Percentiles rank a stretch among this genome's conserved stretches.
phyloP scores from a whole-genome alignment of 2,888 invertebrate species.

The Mesorhabditis spiculigera region DNA sequence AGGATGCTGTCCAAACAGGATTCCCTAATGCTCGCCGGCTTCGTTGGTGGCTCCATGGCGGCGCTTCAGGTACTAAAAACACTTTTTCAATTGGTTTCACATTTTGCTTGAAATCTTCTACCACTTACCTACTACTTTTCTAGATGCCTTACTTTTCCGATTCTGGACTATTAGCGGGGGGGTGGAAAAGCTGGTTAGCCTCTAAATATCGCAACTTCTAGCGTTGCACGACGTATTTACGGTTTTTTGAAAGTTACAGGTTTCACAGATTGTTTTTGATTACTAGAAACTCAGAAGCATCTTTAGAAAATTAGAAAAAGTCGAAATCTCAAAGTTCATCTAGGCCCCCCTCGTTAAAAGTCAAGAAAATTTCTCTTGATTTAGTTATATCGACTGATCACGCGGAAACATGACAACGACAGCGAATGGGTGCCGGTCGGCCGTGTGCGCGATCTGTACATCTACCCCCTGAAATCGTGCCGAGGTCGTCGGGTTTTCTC shows the following conservation, averaged over 20 bases:
- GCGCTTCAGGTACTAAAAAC: background rate
- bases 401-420: conserved; percentile 12
- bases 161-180: too few relatives aligned
- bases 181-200: too few relatives aligned
- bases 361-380: background rate
- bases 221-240: too few relatives aligned
- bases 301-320: background rate
- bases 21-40: background rate
- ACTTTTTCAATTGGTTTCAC: too few relatives aligned
- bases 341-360: too few relatives aligned
- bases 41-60: background rate
- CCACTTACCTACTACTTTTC: too few relatives aligned
- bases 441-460: conserved; percentile 29
- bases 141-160: too few relatives aligned
- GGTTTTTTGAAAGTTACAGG: too few relatives aligned
- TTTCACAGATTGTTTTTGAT: too few relatives aligned
- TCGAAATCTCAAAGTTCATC: background rate
- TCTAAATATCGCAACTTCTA: too few relatives aligned
- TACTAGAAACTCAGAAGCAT: background rate
- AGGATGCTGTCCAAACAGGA: background rate
- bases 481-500: conserved; percentile 18
- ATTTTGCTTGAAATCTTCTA: too few relatives aligned
- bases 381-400: conserved; percentile 14
- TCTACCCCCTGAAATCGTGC: conserved; percentile 47
- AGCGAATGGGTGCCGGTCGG: conserved; percentile 37